Percentiles rank a stretch among this genome's conserved stretches.
phyloP scores from a whole-genome alignment of 2,113 vertebrate genomes.

The Pseudorasbora parva region DNA sequence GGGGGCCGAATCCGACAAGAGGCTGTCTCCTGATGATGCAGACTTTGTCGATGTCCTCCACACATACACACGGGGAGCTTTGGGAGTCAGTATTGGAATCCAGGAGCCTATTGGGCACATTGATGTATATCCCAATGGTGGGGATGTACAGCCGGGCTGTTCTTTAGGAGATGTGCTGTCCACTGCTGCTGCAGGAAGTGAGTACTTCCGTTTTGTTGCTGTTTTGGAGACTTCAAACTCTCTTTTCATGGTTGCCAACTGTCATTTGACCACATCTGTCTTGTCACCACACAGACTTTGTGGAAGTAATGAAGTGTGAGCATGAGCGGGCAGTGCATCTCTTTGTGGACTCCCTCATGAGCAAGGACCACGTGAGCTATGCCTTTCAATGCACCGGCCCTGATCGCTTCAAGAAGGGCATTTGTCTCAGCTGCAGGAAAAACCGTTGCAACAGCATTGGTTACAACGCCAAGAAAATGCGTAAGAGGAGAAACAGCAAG shows the following conservation, averaged over 20 bases:
- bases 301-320: constrained; percentile 89
- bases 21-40: constrained; percentile 92
- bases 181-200: constrained; percentile 84
- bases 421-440: constrained; percentile 97
- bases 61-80: constrained; percentile 87
- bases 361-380: constrained; percentile 89
- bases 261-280: not conserved
- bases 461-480: constrained; percentile 86
- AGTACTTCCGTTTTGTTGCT: constrained; percentile 64
- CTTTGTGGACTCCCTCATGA: constrained; percentile 94
- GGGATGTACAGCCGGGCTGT: constrained; percentile 93
- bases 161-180: constrained; percentile 82
- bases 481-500: constrained; percentile 86
- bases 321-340: constrained; percentile 92
- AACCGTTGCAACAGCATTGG: constrained; percentile 93
- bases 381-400: constrained; percentile 90
- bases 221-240: not conserved
- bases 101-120: constrained; percentile 93
- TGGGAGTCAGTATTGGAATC: constrained; percentile 95
- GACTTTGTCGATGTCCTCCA: constrained; percentile 96
- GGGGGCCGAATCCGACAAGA: constrained; percentile 78
- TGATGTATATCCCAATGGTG: constrained; percentile 95
- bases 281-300: constrained; percentile 76
- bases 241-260: not conserved
- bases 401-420: constrained; percentile 92